Evolutionary conservation across 2,113 vertebrate species (phyloP), one percentile per base, ranked within the genome.

Genomic region (Paramisgurnus dabryanus): DNA sequence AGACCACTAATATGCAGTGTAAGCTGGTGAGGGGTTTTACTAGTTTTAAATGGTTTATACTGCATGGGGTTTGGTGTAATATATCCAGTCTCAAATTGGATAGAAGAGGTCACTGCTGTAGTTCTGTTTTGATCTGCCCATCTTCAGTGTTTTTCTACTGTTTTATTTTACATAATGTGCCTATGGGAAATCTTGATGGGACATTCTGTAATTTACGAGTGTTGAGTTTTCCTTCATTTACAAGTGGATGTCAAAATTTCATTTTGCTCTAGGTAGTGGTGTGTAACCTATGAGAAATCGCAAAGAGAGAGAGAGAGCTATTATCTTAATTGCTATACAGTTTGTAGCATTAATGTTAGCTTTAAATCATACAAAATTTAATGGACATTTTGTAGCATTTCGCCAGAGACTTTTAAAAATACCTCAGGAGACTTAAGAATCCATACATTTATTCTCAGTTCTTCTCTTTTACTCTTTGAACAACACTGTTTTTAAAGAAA

Each of bases 1-100:
- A 40, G 53, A 58, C 34, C 55, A 22, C 39, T 73, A 27, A 45
- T 73, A 61, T 73, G 11, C 39, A 69, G 61, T 7, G 27, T 53
- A 64, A 68, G 12, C 34, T 47, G 83, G 83, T 84, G 83, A 81
- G 67, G 83, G 83, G 75, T 47, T 60, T 60, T 17, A 49, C 39
- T 75, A 39, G 41, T 12, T 49, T 65, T 6, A 17, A 45, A 34
- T 67, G 58, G n/a, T 76, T 76, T 22, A 43, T 34, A 13, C n/a
- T 27, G 49, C 78, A 83, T 76, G 72, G 74, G 50, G 40, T 43
- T 10, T 66, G 43, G 61, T 57, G 41, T 18, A 71, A 10, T 3
- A 7, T 2, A 5, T 68, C 11, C 58, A 64, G 11, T 65, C 17
- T n/a, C 68, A 76, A 50, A 43, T 22, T 50, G 73, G 80, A 45